phyloP scores from a whole-genome alignment of 2,888 invertebrate species.

The Drosophila kambysellisi region DNA sequence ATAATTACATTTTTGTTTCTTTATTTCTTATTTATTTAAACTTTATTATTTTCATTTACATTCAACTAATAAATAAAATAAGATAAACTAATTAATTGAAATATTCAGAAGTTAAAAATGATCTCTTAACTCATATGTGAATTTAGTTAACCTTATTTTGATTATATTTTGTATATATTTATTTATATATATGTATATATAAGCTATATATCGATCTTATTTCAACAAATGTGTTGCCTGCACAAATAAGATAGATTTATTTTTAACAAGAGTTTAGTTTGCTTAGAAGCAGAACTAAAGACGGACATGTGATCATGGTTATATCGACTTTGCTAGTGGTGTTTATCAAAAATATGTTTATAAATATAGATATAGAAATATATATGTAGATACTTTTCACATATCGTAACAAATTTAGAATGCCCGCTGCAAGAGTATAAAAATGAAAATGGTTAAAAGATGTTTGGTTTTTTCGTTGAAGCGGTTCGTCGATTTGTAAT shows the following conservation, averaged over 20 bases:
- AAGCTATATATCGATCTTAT: neutral
- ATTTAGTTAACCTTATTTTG: neutral
- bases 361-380: neutral
- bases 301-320: neutral
- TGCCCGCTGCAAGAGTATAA: conserved; percentile 51
- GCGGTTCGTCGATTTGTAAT: conserved; percentile 70
- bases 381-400: neutral
- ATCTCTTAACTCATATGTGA: neutral
- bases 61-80: neutral
- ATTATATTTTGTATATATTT: neutral
- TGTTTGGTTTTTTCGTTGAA: conserved; percentile 47
- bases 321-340: neutral
- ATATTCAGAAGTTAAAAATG: neutral
- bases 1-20: neutral
- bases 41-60: neutral
- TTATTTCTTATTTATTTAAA: neutral
- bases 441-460: conserved; percentile 78
- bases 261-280: neutral
- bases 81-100: neutral
- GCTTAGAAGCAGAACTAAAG: neutral
- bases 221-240: neutral
- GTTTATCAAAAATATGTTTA: neutral
- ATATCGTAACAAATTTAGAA: neutral
- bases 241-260: neutral
- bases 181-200: no score